Evolutionary conservation across 2,797 vertebrate species (phyloP).

Genomic region (Odontamblyopus rebecca): DNA sequence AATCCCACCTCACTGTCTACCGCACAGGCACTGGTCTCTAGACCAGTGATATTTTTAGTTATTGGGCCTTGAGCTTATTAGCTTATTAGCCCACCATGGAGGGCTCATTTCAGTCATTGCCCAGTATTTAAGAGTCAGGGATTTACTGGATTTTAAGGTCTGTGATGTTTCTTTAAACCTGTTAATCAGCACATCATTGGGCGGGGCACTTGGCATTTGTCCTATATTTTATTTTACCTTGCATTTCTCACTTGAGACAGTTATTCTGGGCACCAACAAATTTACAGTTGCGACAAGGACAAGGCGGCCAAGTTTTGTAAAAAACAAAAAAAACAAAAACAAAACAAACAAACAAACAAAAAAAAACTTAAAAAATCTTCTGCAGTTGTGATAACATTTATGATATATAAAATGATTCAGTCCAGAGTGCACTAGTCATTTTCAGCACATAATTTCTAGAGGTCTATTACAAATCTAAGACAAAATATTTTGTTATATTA

Average conservation of each 20-base stretch:
- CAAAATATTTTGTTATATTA: no score
- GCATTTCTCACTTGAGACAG: not conserved
- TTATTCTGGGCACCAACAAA: not conserved
- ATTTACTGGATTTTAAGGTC: slow-evolving; percentile 55
- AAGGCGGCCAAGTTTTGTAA: not conserved
- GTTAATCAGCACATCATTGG: slow-evolving; percentile 42
- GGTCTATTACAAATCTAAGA: no score
- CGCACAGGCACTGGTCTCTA: slow-evolving; percentile 37
- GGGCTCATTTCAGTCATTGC: slow-evolving; percentile 50
- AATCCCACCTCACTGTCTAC: not conserved
- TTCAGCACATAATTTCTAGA: no score
- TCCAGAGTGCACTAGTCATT: no score
- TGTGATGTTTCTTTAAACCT: slow-evolving; percentile 53
- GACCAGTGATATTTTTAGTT: slow-evolving; percentile 72
- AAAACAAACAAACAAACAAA: no score
- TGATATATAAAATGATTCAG: no score
- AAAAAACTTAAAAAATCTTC: no score
- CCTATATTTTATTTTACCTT: not conserved
- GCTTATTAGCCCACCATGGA: slow-evolving; percentile 66
- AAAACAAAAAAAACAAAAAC: not conserved
- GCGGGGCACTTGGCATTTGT: slow-evolving; percentile 5
- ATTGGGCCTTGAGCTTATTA: slow-evolving; percentile 64
- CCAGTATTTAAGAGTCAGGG: slow-evolving; percentile 67
- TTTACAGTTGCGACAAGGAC: not conserved
- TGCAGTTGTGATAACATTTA: no score